Conservation (phyloP, 2,888 invertebrate genomes). For the Drosophila quinaria region DNA sequence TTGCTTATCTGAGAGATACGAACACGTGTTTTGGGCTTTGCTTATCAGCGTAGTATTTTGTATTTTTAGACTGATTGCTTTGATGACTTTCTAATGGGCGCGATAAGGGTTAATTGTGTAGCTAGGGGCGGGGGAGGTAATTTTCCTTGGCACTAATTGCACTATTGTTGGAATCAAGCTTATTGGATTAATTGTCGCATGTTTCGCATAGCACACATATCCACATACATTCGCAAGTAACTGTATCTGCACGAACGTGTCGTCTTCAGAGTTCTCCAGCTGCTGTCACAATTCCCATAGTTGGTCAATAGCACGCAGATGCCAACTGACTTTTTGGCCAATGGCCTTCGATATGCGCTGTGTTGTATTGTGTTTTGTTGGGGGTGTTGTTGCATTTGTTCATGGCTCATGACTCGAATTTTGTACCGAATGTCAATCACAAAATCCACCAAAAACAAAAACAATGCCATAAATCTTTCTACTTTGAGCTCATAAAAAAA, state of each 20-base stretch:
- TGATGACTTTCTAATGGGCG: slow-evolving; percentile 53
- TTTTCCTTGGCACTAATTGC: slow-evolving; percentile 62
- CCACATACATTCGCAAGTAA: slow-evolving; percentile 13
- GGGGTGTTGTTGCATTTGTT: slow-evolving; percentile 17
- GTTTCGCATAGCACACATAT: slow-evolving; percentile 44
- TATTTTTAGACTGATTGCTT: slow-evolving; percentile 28
- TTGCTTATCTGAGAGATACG: slow-evolving; percentile 35
- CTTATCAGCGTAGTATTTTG: slow-evolving; percentile 45
- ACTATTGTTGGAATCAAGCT: slow-evolving; percentile 32
- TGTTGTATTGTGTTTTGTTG: slow-evolving; percentile 5
- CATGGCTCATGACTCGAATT: slow-evolving; percentile 9
- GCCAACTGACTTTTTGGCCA: slow-evolving; percentile 40
- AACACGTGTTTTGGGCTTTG: slow-evolving; percentile 33
- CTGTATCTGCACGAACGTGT: slow-evolving; percentile 53
- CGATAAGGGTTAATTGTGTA: slow-evolving; percentile 32
- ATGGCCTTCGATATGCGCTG: slow-evolving; percentile 47
- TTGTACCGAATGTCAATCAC: slow-evolving; percentile 13
- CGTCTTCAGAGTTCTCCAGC: slow-evolving; percentile 35
- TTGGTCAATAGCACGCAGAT: slow-evolving; percentile 61
- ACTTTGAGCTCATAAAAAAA: slow-evolving; percentile 11
- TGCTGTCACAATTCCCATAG: slow-evolving; percentile 34
- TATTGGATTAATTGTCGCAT: slow-evolving; percentile 45
- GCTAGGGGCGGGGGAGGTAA: slow-evolving; percentile 10
- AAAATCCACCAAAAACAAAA: slow-evolving; percentile 25
- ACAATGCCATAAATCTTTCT: slow-evolving; percentile 51